These are phyloP conservation scores for Cecidostiba fungosa DNA, from an alignment of 2,888 invertebrate species.

Conservation along the genomic window DNA sequence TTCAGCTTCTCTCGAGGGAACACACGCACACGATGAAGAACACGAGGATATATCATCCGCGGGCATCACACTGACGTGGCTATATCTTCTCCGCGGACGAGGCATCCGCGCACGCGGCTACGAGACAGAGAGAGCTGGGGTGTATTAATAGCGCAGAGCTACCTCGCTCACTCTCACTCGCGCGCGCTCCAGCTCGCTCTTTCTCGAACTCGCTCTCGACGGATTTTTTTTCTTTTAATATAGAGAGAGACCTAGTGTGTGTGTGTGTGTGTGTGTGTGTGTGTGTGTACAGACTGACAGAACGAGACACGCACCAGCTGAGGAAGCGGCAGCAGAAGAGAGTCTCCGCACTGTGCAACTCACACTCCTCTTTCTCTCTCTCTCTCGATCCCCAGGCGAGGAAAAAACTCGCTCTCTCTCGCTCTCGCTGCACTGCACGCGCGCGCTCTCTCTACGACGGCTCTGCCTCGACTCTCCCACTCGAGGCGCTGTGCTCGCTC, in stretches of 20 bases:
- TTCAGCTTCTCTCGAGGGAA: background rate
- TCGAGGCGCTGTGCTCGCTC: slow-evolving; percentile 11
- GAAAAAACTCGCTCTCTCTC: background rate
- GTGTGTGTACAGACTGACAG: too few relatives aligned
- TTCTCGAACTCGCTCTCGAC: background rate
- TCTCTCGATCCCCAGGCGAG: background rate
- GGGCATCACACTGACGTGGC: background rate
- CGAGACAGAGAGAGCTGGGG: slow-evolving; percentile 4
- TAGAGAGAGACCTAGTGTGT: too few relatives aligned
- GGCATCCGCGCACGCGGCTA: background rate
- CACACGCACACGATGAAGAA: too few relatives aligned
- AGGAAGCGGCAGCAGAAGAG: background rate
- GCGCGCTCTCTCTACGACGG: slow-evolving; percentile 52
- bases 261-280: too few relatives aligned
- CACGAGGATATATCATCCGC: background rate
- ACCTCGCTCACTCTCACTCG: background rate
- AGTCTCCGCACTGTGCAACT: background rate
- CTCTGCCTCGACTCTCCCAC: slow-evolving; percentile 58
- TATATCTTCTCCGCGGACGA: background rate
- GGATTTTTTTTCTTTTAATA: too few relatives aligned
- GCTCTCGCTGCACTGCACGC: background rate
- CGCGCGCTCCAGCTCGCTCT: background rate
- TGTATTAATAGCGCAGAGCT: slow-evolving; percentile 7
- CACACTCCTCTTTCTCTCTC: background rate
- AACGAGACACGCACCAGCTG: background rate